phyloP scores from a whole-genome alignment of 2,797 vertebrate species.

The Emydoidea blandingii region DNA sequence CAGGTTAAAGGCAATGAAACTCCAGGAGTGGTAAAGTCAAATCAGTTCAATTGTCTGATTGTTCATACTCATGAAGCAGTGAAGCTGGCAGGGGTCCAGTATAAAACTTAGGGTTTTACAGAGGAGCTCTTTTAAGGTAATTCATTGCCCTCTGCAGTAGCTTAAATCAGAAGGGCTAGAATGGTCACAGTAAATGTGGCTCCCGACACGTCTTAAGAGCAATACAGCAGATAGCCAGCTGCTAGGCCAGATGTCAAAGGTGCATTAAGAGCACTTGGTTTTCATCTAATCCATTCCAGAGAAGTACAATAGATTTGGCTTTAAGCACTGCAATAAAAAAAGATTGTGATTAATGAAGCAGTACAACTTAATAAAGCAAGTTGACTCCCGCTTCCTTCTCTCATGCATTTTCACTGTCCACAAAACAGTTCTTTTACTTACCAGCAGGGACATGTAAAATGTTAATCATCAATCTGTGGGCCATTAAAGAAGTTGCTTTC shows the following conservation, averaged over 20 bases:
- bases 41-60: constrained; percentile 88
- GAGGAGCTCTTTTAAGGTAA: constrained; percentile 85
- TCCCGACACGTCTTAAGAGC: constrained; percentile 82
- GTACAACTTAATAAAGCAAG: constrained; percentile 82
- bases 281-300: constrained; percentile 80
- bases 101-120: constrained; percentile 82
- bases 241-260: constrained; percentile 87
- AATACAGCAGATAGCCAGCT: constrained; percentile 83
- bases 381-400: constrained; percentile 81
- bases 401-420: constrained; percentile 82
- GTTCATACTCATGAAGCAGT: constrained; percentile 82
- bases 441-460: constrained; percentile 85
- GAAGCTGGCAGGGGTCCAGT: constrained; percentile 82
- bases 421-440: constrained; percentile 84
- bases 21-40: constrained; percentile 85
- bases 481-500: constrained; percentile 85
- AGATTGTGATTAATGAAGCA: constrained; percentile 86
- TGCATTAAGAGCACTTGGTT: constrained; percentile 83
- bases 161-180: constrained; percentile 84
- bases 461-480: constrained; percentile 86
- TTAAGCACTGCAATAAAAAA: constrained; percentile 82
- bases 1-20: constrained; percentile 86
- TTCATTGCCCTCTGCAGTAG: constrained; percentile 85
- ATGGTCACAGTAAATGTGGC: constrained; percentile 80
- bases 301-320: constrained; percentile 82